Conservation (phyloP, 1,140 invertebrate genomes). For the Hyphantria cunea region DNA sequence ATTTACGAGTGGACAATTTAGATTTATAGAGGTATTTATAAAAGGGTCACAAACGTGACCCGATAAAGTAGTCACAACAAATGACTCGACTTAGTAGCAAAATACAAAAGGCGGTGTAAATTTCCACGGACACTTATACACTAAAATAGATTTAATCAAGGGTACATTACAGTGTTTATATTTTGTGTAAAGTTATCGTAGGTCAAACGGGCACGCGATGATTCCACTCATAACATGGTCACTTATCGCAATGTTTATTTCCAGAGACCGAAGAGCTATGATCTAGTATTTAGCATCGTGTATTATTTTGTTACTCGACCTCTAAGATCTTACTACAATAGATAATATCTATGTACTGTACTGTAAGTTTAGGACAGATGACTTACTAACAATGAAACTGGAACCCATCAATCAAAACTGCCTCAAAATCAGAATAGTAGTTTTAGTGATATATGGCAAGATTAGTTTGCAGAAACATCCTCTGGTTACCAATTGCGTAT, state of each 20-base stretch:
- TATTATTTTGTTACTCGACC: background rate
- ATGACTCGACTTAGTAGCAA: background rate
- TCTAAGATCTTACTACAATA: background rate
- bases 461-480: too few species aligned
- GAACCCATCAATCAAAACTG: too few species aligned
- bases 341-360: slow-evolving; percentile 1
- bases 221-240: background rate
- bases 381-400: too few species aligned
- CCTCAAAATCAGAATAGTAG: too few species aligned
- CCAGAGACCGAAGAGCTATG: slow-evolving; percentile 5
- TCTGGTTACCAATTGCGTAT: too few species aligned
- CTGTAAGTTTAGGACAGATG: too few species aligned
- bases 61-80: background rate
- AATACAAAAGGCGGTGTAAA: too few species aligned
- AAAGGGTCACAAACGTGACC: too few species aligned
- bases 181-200: slow-evolving; percentile 22
- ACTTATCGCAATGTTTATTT: background rate
- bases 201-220: slow-evolving; percentile 4
- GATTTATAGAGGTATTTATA: too few species aligned
- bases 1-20: too few species aligned
- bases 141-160: slow-evolving; percentile 3
- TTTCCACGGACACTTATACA: too few species aligned
- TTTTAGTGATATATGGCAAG: too few species aligned
- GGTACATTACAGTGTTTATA: slow-evolving; percentile 27
- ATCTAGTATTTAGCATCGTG: slow-evolving; percentile 1